Evolutionary conservation across 2,888 invertebrate species (phyloP).

Genomic region (Temnothorax ravouxi): DNA sequence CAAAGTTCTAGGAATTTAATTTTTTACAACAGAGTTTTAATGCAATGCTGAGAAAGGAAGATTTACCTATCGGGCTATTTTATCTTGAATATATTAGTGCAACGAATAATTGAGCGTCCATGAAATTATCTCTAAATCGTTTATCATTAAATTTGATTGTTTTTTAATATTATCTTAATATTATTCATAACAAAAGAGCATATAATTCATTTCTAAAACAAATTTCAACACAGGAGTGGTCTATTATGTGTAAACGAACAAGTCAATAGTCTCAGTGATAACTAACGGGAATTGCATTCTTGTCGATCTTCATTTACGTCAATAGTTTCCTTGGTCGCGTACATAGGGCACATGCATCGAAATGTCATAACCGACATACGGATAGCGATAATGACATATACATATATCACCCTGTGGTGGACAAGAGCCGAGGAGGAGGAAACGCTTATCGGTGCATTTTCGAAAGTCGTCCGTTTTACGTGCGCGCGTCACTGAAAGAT

Average conservation of each 20-base stretch:
- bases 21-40: not conserved
- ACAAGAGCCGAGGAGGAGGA: conserved; percentile 8
- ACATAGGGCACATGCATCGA: not conserved
- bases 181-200: not conserved
- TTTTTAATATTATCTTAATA: not conserved
- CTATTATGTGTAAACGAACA: not conserved
- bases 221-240: not conserved
- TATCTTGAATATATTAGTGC: not conserved
- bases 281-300: conserved; percentile 22
- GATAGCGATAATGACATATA: conserved; percentile 17
- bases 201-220: not conserved
- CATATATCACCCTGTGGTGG: not conserved
- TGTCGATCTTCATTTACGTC: conserved; percentile 36
- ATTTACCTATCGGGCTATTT: not conserved
- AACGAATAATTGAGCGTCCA: not conserved
- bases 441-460: conserved; percentile 29
- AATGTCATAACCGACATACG: conserved; percentile 30
- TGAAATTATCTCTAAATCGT: not conserved
- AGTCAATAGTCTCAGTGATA: not conserved
- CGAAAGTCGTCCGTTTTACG: conserved; percentile 29
- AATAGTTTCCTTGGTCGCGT: conserved; percentile 32
- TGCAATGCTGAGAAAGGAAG: not conserved
- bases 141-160: not conserved
- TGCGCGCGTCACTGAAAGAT: conserved; percentile 22
- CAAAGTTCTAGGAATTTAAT: not conserved